These are phyloP conservation scores for Pseudobourletiella spinata DNA, from an alignment of 1,140 invertebrate species.

Conservation along the genomic window DNA sequence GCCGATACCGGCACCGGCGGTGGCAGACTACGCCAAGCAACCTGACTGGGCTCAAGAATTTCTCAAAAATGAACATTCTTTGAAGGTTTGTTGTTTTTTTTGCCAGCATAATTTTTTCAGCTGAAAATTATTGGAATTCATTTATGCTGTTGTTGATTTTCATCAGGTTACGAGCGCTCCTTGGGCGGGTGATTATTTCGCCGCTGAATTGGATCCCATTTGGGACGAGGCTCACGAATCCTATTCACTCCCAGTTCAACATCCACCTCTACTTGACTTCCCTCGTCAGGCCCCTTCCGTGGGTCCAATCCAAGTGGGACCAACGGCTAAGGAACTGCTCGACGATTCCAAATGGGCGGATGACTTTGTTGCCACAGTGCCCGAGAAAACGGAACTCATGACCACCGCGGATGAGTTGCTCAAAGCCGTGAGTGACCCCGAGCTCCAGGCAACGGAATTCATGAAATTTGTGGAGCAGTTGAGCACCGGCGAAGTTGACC, in stretches of 20 bases:
- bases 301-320: not conserved
- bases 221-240: conserved; percentile 18
- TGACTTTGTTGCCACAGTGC: conserved; percentile 9
- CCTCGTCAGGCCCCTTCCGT: no score
- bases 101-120: not conserved
- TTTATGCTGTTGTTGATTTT: not conserved
- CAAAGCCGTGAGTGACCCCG: conserved; percentile 19
- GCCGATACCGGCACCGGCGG: conserved; percentile 10
- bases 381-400: conserved; percentile 27
- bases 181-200: conserved; percentile 19
- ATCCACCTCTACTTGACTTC: not conserved
- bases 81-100: not conserved
- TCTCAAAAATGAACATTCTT: conserved; percentile 13
- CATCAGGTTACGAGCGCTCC: conserved; percentile 10
- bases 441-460: conserved; percentile 30
- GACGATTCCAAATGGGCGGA: conserved; percentile 27
- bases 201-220: conserved; percentile 21
- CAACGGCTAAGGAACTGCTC: conserved; percentile 25
- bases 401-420: conserved; percentile 23
- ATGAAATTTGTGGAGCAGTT: conserved; percentile 33
- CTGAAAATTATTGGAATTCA: not conserved
- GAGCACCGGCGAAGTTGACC: conserved; percentile 21
- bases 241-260: not conserved
- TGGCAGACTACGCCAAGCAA: conserved; percentile 11
- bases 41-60: conserved; percentile 23